These are phyloP conservation scores for Oenanthe oenanthe DNA, from an alignment of 2,113 vertebrate genomes.

Conservation along the genomic window DNA sequence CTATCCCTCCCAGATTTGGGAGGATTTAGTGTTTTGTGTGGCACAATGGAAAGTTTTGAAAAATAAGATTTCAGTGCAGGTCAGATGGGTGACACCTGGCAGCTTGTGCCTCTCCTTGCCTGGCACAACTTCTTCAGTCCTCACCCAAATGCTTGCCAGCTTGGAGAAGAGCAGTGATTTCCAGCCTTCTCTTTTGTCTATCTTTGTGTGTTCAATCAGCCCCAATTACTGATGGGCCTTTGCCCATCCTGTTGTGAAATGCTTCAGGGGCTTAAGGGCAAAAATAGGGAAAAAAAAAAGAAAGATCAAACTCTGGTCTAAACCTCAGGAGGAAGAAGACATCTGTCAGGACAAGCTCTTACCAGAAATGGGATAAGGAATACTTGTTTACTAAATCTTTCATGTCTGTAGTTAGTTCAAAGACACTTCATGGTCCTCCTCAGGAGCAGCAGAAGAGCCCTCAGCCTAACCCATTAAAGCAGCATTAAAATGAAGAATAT, in stretches of 20 bases:
- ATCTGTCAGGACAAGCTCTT: conserved; percentile 63
- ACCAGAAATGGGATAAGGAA: conserved; percentile 49
- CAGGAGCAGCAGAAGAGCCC: not conserved
- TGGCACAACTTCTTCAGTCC: too few relatives aligned
- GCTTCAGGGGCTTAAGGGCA: conserved; percentile 4
- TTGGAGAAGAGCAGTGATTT: not conserved
- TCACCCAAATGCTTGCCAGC: too few relatives aligned
- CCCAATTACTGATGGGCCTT: conserved; percentile 40
- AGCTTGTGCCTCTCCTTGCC: not conserved
- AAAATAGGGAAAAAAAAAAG: not conserved
- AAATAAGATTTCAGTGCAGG: not conserved
- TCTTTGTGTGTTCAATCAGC: not conserved
- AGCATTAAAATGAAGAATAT: not conserved
- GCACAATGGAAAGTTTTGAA: not conserved
- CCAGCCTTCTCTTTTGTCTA: not conserved
- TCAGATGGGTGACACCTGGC: not conserved
- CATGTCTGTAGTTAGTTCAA: conserved; percentile 58
- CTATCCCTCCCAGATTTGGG: not conserved
- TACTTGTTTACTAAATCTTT: conserved; percentile 66
- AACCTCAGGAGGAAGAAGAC: conserved; percentile 47
- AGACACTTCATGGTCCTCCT: conserved; percentile 12
- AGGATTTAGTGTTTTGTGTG: not conserved
- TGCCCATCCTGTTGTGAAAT: conserved; percentile 44
- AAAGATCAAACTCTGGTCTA: conserved; percentile 47
- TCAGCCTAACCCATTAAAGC: conserved; percentile 33